Conservation (phyloP, 1,140 invertebrate species). For the Solen grandis region DNA sequence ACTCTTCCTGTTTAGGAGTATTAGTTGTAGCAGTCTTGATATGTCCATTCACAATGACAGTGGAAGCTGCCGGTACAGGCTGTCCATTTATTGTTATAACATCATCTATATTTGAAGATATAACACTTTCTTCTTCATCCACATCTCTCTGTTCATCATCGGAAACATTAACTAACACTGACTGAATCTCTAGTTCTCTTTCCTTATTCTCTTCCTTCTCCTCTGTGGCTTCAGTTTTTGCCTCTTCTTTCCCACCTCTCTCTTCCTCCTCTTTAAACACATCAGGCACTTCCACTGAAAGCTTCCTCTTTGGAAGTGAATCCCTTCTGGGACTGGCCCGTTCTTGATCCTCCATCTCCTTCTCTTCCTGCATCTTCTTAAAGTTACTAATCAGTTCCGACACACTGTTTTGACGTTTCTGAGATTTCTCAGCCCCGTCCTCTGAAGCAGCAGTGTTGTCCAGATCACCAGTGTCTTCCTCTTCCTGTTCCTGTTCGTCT, state of each 20-base stretch:
- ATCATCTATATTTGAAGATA: slow-evolving; percentile 55
- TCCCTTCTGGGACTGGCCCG: slow-evolving; percentile 7
- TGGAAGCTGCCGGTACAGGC: slow-evolving; percentile 62
- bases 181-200: slow-evolving; percentile 65
- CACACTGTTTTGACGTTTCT: slow-evolving; percentile 32
- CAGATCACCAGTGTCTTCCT: slow-evolving; percentile 34
- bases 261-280: not conserved
- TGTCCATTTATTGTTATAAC: slow-evolving; percentile 71
- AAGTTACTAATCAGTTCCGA: slow-evolving; percentile 43
- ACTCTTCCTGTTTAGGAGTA: slow-evolving; percentile 34
- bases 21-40: no score
- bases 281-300: not conserved
- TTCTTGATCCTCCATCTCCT: not conserved
- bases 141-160: slow-evolving; percentile 58
- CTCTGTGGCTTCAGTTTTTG: slow-evolving; percentile 3
- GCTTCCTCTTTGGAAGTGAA: not conserved
- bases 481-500: slow-evolving; percentile 56
- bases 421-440: slow-evolving; percentile 40
- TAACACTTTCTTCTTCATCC: slow-evolving; percentile 48
- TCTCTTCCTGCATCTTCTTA: slow-evolving; percentile 38
- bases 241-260: not conserved
- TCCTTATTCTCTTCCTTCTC: slow-evolving; percentile 20
- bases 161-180: slow-evolving; percentile 67
- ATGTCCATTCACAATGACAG: slow-evolving; percentile 73
- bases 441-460: slow-evolving; percentile 26